Base-by-base conservation (phyloP, 2,113 vertebrate species). In the Spea multiplicata region DNA sequence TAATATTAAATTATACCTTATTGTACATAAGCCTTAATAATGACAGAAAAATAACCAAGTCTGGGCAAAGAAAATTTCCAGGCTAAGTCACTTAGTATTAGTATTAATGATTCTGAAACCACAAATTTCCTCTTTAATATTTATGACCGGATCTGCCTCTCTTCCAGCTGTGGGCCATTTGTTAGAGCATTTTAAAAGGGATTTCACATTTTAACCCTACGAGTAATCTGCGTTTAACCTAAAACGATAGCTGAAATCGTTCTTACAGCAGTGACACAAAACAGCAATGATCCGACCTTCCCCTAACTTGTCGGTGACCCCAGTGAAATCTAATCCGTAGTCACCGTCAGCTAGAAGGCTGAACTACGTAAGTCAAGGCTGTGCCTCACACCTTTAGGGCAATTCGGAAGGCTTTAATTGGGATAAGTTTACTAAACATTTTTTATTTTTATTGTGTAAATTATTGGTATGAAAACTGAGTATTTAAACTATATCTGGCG, bases 161-260 rank as follows among this genome's bases (percentile, higher is more conserved):
- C 17, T 73, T 68, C 65, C 71, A 77, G 80, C 80, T 84, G 71
- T 53, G 73, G 71, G 16, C 44, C 68, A 77, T 14, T 16, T 50
- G 66, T 57, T 73, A 46, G 45, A 7, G 5, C 8, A 4, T 12
- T 4, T 46, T 53, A 48, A 14, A 71, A 3, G 52, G 49, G 13
- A 30, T 44, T 8, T 44, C 16, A 16, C 16, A 44, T 3, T 44
- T 30, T 16, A 52, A 44, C 69, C 47, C 49, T 12, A 6, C 30
- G 55, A 17, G 16, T 14, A 44, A 30, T 55, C 10, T 57, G 12
- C 70, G 10, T 2, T 8, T 14, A 30, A n/a, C 9, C 45, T 52
- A 6, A 10, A 53, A 71, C 57, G 13, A 71, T 30, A 71, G 49
- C 7, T 5, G n/a, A 53, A 48, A n/a, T 48, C 53, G 49, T 44